Evolutionary conservation across 2,888 invertebrate genomes (phyloP).

Genomic region (Dryadula phaetusa): DNA sequence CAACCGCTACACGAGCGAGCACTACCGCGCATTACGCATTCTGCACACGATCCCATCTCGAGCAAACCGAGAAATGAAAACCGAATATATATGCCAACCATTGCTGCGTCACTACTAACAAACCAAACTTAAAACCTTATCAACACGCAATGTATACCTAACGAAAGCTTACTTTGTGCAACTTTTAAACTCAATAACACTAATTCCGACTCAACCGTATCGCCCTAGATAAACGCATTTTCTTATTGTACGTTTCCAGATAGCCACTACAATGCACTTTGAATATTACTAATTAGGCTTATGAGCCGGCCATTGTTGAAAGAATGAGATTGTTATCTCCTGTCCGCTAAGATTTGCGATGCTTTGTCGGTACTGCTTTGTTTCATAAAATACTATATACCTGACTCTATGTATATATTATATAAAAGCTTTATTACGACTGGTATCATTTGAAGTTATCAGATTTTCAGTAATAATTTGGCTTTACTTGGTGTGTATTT

Average conservation of each 20-base stretch:
- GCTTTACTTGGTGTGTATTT: not conserved
- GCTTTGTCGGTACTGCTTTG: slow-evolving; percentile 81
- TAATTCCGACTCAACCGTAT: slow-evolving; percentile 73
- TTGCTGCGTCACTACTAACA: slow-evolving; percentile 28
- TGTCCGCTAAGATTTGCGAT: slow-evolving; percentile 83
- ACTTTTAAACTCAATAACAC: slow-evolving; percentile 63
- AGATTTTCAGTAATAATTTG: slow-evolving; percentile 11
- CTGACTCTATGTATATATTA: not conserved
- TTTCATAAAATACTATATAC: slow-evolving; percentile 70
- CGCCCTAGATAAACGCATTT: slow-evolving; percentile 80
- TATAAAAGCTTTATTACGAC: slow-evolving; percentile 43
- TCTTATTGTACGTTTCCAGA: slow-evolving; percentile 79
- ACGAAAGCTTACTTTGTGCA: slow-evolving; percentile 49
- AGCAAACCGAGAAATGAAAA: slow-evolving; percentile 37
- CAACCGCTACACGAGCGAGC: slow-evolving; percentile 69
- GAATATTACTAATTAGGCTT: slow-evolving; percentile 85
- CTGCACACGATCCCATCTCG: slow-evolving; percentile 69
- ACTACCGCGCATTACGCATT: slow-evolving; percentile 82
- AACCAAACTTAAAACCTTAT: not conserved
- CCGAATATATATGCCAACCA: slow-evolving; percentile 42
- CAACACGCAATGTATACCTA: slow-evolving; percentile 53
- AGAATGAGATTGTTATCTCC: slow-evolving; percentile 82
- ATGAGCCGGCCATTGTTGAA: slow-evolving; percentile 82
- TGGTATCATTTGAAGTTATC: not conserved
- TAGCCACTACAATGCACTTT: slow-evolving; percentile 78